These are phyloP conservation scores for Acanthaster planci DNA, from an alignment of 35 echinoderm and acorn worm genomes.

Conservation along the genomic window DNA sequence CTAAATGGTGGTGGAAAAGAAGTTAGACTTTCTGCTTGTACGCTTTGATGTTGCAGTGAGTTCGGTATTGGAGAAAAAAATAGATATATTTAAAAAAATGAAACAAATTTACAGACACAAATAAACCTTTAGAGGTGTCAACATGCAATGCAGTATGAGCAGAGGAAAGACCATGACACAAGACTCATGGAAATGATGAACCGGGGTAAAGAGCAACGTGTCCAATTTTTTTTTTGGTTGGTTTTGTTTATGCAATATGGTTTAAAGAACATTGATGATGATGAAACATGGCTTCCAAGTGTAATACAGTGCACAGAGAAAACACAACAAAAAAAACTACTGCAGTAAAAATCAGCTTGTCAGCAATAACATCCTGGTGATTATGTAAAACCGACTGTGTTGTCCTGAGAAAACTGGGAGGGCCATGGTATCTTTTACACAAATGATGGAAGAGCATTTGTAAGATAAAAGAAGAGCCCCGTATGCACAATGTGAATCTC, in stretches of 20 bases:
- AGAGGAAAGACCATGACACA: conserved; percentile 27
- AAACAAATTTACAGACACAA: conserved; percentile 2
- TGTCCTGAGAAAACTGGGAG: not conserved
- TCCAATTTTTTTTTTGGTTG: conserved; percentile 66
- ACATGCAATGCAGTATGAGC: conserved; percentile 15
- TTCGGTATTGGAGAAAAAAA: not conserved
- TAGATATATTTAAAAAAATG: not conserved
- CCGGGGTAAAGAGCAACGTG: conserved; percentile 48
- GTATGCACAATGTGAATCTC: no score
- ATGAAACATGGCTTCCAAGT: conserved; percentile 43
- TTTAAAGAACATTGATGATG: conserved; percentile 70
- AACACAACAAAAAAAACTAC: conserved; percentile 56
- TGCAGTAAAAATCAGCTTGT: conserved; percentile 12
- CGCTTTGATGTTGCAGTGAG: conserved; percentile 8
- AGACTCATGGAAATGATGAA: conserved; percentile 59
- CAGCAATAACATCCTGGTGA: no score
- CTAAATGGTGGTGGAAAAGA: not conserved
- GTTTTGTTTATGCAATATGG: conserved; percentile 83
- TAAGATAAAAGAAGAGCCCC: no score
- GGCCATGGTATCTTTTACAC: no score
- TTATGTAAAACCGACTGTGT: not conserved
- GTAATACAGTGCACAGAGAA: conserved; percentile 44
- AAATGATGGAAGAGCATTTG: no score
- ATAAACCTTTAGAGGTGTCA: conserved; percentile 3
- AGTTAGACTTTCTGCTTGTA: conserved; percentile 4